phyloP scores from a whole-genome alignment of 2,113 vertebrate species.

The Aramus guarauna region DNA sequence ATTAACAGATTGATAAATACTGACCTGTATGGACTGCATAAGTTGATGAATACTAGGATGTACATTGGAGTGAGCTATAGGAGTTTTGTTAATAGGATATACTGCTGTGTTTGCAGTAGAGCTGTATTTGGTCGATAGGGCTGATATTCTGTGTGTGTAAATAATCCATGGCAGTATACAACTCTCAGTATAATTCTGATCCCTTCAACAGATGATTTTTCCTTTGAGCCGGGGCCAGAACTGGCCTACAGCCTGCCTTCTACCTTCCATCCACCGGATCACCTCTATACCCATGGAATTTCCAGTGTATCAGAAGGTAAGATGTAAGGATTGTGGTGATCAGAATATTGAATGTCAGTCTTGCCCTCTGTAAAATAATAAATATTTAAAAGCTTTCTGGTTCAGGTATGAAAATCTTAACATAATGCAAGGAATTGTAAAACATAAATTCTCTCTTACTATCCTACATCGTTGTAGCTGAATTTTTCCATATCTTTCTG shows the following conservation, averaged over 20 bases:
- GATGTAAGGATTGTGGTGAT: not conserved
- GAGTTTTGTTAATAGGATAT: not conserved
- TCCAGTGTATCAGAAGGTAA: conserved; percentile 57
- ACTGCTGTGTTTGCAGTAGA: not conserved
- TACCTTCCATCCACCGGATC: not conserved
- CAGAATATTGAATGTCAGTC: not conserved
- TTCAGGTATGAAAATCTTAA: not conserved
- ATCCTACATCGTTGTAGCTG: not conserved
- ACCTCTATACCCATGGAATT: not conserved
- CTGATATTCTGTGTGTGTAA: not conserved
- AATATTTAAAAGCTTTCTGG: not conserved
- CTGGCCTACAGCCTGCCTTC: not conserved
- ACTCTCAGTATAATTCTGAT: not conserved
- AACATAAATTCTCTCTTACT: not conserved
- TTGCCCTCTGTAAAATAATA: not conserved
- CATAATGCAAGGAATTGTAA: not conserved
- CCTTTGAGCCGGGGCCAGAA: conserved; percentile 50
- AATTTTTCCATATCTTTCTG: not conserved
- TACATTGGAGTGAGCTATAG: not conserved
- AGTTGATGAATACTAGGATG: not conserved
- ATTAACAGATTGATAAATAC: not conserved
- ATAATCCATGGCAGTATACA: not conserved
- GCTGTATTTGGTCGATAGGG: not conserved
- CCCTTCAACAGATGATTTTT: conserved; percentile 54
- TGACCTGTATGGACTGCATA: not conserved